phyloP scores from a whole-genome alignment of 2,888 invertebrate genomes.

The Eristalinus aeneus region DNA sequence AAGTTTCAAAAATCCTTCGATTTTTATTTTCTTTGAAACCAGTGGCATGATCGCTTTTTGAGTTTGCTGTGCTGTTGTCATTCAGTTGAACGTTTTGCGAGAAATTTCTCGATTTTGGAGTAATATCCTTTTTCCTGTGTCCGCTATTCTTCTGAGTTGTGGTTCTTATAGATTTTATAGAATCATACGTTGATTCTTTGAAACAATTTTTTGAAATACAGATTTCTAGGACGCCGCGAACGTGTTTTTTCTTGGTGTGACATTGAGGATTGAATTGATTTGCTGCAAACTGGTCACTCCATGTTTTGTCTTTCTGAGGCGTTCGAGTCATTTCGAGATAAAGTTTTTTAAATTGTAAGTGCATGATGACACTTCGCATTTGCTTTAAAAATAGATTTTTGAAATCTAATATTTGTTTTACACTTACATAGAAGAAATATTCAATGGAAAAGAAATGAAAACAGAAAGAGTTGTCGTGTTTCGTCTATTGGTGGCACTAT shows the following conservation, averaged over 20 bases:
- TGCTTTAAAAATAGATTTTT: too few relatives aligned
- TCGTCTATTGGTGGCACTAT: too few relatives aligned
- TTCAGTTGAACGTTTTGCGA: background rate
- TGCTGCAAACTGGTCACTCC: background rate
- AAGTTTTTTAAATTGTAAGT: background rate
- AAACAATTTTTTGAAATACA: background rate
- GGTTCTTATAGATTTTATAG: background rate
- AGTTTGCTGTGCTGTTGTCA: background rate
- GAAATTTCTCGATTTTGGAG: background rate
- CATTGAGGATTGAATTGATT: background rate
- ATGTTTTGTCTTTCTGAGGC: background rate
- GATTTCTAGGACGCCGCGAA: background rate
- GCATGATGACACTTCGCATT: too few relatives aligned
- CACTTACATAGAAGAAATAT: too few relatives aligned
- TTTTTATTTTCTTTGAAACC: background rate
- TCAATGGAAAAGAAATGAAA: too few relatives aligned
- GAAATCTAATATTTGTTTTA: too few relatives aligned
- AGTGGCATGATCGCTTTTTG: background rate
- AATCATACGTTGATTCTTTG: background rate
- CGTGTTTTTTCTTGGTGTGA: background rate
- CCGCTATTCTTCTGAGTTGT: background rate
- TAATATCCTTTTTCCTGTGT: background rate
- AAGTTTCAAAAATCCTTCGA: background rate
- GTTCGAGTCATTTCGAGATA: background rate
- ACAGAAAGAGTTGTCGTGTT: too few relatives aligned